Percentiles rank a stretch among this genome's conserved stretches.
Evolutionary conservation across 2,797 vertebrate genomes (phyloP).

Genomic region (Anguilla megastoma): DNA sequence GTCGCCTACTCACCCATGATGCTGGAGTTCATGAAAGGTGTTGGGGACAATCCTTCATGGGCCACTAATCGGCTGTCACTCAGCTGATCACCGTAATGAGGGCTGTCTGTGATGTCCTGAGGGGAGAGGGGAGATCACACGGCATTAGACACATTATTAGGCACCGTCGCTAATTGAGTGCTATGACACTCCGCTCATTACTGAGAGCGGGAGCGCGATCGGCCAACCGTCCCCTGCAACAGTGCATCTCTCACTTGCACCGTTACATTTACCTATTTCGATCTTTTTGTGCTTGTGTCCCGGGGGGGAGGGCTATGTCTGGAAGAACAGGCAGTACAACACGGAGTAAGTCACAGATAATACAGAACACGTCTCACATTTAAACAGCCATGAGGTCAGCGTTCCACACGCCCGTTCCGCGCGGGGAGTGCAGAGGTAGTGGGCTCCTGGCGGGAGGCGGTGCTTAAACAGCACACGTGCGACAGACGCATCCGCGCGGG

Average conservation of each 20-base stretch:
- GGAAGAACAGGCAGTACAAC: constrained; percentile 8
- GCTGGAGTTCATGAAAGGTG: constrained; percentile 98
- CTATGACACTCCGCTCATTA: constrained; percentile 81
- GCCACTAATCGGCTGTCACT: constrained; percentile 98
- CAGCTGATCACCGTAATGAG: constrained; percentile 98
- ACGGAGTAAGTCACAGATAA: constrained; percentile 23
- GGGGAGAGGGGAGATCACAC: constrained; percentile 73
- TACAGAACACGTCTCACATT: neutral
- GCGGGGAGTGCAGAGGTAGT: neutral
- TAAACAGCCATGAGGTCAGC: constrained; percentile 36
- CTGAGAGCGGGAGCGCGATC: constrained; percentile 68
- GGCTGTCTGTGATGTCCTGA: constrained; percentile 94
- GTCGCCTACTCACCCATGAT: constrained; percentile 97
- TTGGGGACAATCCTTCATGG: constrained; percentile 96
- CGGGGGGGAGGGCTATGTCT: constrained; percentile 11
- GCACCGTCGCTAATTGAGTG: constrained; percentile 79
- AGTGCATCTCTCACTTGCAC: constrained; percentile 47
- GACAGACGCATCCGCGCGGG: constrained; percentile 16
- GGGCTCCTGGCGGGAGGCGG: neutral
- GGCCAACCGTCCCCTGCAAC: constrained; percentile 66
- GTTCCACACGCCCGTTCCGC: neutral
- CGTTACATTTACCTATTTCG: constrained; percentile 33
- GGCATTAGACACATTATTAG: constrained; percentile 88
- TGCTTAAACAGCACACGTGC: constrained; percentile 9
- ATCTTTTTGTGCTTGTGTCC: constrained; percentile 42